Base-by-base conservation (phyloP, 2,113 vertebrate species). In the Gallinago paraguaiae region DNA sequence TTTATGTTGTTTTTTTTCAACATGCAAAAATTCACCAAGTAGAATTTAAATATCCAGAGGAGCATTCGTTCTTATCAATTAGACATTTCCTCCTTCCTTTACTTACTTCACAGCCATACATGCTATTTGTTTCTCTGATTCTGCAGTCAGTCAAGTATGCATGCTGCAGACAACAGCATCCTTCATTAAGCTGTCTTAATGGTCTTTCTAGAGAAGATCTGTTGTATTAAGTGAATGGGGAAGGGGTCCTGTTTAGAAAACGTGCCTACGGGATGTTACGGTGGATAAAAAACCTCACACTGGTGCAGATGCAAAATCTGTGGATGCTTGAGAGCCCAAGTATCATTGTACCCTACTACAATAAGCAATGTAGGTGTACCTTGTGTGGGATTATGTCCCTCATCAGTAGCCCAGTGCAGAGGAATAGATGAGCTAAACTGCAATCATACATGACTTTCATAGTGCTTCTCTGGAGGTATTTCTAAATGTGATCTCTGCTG, bases 361-460 rank as follows among this genome's bases (percentile, higher is more conserved):
- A 9, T 16, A 33, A 53, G 54, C 37, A 46, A 5, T 0, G 0
- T 3, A 59, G 56, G 25, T 33, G 7, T 46, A 31, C 25, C 30
- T 59, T 41, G 23, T 28, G 6, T 71, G 51, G 81, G 45, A 17
- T 41, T 20, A 18, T 39, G 15, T 50, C 41, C 9, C 35, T 33
- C 9, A 10, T 53, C 23, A 53, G 45, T 39, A 65, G 35, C 27
- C 39, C 64, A 11, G 15, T 0, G 0, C 18, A 28, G 80, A n/a
- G 71, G 57, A 60, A 53, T 54, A 22, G 14, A 39, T 22, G 46
- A 9, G 5, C 33, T 63, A 72, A 77, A 4, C 31, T 71, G 74
- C 69, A n/a, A 6, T 25, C 67, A 28, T 39, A 7, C 45, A 8
- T 19, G 3, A 0, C n/a, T 72, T 27, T 5, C n/a, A 3, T 8